Conservation (phyloP, 2,888 invertebrate genomes). For the Fabriciana adippe region DNA sequence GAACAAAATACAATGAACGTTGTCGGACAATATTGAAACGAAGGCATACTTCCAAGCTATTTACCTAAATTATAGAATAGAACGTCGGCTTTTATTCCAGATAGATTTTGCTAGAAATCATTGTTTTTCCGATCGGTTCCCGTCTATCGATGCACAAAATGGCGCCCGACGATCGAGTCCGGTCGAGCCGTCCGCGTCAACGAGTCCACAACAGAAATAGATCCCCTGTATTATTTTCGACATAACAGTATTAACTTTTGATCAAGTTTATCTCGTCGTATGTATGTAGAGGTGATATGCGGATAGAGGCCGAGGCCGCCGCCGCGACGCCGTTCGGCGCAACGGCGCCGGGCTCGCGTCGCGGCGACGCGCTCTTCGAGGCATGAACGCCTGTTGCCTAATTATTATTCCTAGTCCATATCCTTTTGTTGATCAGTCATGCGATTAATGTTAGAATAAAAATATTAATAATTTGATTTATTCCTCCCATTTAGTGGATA, state of each 20-base stretch:
- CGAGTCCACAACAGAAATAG: constrained; percentile 65
- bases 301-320: constrained; percentile 54
- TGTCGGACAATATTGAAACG: constrained; percentile 80
- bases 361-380: constrained; percentile 46
- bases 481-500: constrained; percentile 83
- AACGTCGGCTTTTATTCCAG: constrained; percentile 80
- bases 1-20: constrained; percentile 68
- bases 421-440: constrained; percentile 83
- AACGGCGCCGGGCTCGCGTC: background rate
- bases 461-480: constrained; percentile 82
- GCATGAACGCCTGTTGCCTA: constrained; percentile 78
- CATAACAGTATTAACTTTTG: constrained; percentile 78
- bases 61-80: constrained; percentile 78
- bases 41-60: constrained; percentile 80
- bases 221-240: constrained; percentile 69
- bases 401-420: constrained; percentile 81
- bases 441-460: constrained; percentile 81
- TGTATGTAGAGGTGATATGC: constrained; percentile 78
- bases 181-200: constrained; percentile 58
- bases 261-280: constrained; percentile 72
- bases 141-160: constrained; percentile 78
- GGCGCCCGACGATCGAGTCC: constrained; percentile 74
- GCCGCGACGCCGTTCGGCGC: constrained; percentile 7
- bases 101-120: constrained; percentile 81
- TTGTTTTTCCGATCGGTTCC: constrained; percentile 70